These are phyloP conservation scores for Montipora sp. DNA, from an alignment of 64 coral and sea anemone genomes.

Conservation along the genomic window DNA sequence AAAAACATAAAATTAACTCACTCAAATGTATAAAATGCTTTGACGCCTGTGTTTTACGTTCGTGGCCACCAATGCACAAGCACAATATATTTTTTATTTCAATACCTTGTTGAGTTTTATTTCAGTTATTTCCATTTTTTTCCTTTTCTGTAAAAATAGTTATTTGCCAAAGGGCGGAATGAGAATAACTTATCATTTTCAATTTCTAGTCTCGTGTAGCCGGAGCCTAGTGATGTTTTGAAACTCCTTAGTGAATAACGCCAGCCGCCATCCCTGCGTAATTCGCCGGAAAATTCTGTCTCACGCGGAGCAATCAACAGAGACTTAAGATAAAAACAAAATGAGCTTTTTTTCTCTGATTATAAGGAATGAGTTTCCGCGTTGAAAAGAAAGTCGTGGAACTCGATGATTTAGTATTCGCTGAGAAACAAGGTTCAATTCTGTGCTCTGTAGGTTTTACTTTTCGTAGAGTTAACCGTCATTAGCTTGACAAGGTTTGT, in stretches of 20 bases:
- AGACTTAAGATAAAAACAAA: neutral
- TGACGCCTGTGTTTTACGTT: neutral
- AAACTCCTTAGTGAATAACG: constrained; percentile 25
- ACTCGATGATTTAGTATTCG: constrained; percentile 14
- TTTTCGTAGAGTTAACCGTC: constrained; percentile 75
- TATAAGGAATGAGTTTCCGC: constrained; percentile 7
- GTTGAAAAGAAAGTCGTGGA: constrained; percentile 15
- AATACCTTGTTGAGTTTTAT: constrained; percentile 7
- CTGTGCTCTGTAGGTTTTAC: constrained; percentile 36
- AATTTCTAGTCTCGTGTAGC: constrained; percentile 8
- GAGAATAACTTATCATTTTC: constrained; percentile 28
- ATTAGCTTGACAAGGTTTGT: constrained; percentile 93
- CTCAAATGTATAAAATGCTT: neutral
- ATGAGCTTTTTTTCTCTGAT: neutral
- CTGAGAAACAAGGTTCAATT: constrained; percentile 57
- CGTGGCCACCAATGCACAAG: neutral
- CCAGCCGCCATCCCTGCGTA: neutral
- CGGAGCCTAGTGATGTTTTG: constrained; percentile 23
- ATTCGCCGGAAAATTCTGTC: constrained; percentile 25
- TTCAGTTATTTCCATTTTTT: neutral
- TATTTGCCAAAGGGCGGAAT: constrained; percentile 28
- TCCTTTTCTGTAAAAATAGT: neutral
- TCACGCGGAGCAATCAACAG: constrained; percentile 37
- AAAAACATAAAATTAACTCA: neutral
- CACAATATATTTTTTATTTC: neutral